Evolutionary conservation across 2,888 invertebrate genomes (phyloP), one percentile per base, ranked within the genome.

Genomic region (Mythimna vitellina): DNA sequence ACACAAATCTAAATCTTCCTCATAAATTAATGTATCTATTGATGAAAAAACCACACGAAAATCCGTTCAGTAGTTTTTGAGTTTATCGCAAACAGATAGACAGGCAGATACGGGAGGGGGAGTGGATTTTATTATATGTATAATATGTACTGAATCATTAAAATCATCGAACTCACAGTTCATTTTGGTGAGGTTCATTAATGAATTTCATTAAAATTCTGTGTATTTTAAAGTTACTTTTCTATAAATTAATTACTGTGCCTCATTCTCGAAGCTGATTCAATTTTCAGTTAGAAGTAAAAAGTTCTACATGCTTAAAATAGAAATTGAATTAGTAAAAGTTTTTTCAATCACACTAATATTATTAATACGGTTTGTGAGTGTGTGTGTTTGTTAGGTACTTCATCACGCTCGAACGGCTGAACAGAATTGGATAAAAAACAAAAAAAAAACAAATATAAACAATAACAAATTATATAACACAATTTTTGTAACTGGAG

Each of bases 271-370:
- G 25, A 4, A 32, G 14, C 14, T 17, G 35, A 72, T 10, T 67
- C n/a, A 29, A 67, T 76, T 14, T 46, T 67, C 25, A 46, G 42
- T n/a, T 54, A 12, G 1, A 38, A 38, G 4, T 42, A 14, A 46
- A 54, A 54, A 65, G 53, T 53, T 63, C 25, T 46, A 22, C 20
- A 29, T 22, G 12, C 10, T 29, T 35, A 10, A 35, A 20, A 8
- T 17, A 22, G 4, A 68, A 62, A 57, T 46, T 38, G 14, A 46
- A 14, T 46, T 49, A 61, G 29, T 14, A 25, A 76, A 80, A 74
- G 51, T 42, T 29, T 51, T 66, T 32, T 42, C 12, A 38, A 12
- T 12, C 38, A 42, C 38, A 12, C 38, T 42, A 38, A 10, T 42
- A 42, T 42, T 42, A 10, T 42, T 42, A 42, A 3, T 42, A 12